phyloP scores from a whole-genome alignment of 2,797 vertebrate species.

The Mycteria americana region DNA sequence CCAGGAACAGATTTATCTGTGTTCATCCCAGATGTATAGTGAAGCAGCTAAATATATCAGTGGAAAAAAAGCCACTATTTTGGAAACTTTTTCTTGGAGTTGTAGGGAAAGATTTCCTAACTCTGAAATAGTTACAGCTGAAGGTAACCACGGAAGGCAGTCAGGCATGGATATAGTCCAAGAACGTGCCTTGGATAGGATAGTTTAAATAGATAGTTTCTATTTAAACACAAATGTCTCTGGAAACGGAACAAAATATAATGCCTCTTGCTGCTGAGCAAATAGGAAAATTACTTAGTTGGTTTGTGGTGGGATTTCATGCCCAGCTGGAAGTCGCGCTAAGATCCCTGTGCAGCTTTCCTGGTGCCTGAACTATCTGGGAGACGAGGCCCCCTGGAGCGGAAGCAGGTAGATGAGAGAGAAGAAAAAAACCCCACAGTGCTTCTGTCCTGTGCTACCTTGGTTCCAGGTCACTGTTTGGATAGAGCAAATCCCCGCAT shows the following conservation, averaged over 20 bases:
- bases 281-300: background rate
- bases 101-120: background rate
- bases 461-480: background rate
- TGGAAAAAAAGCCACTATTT: background rate
- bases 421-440: background rate
- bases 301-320: background rate
- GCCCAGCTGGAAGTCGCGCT: background rate
- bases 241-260: background rate
- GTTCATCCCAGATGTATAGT: background rate
- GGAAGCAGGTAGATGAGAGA: background rate
- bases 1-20: background rate
- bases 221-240: background rate
- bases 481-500: background rate
- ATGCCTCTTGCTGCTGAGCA: background rate
- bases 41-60: background rate
- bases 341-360: background rate
- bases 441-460: background rate
- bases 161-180: background rate
- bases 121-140: background rate
- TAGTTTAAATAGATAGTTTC: background rate
- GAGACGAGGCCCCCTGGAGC: background rate
- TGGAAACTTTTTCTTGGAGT: background rate
- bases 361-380: background rate
- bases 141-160: background rate
- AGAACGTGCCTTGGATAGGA: background rate